Percentiles rank a stretch among this genome's conserved stretches.
Conservation (phyloP, 2,113 vertebrate species). For the Oreocharis arfaki region DNA sequence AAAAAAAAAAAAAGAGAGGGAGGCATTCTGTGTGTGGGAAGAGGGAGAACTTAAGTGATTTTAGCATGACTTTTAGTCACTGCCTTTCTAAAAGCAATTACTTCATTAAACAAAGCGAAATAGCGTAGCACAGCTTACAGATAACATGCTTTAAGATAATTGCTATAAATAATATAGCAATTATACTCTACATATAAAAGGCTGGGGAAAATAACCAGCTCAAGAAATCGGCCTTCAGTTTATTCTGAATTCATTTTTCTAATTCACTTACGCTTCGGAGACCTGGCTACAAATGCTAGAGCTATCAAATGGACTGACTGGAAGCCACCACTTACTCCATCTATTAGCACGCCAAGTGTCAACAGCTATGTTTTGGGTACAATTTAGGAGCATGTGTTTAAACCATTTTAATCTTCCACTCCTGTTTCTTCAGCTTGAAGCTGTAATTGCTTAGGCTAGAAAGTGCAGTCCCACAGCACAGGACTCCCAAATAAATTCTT, state of each 20-base stretch:
- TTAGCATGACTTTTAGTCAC: conserved; percentile 10
- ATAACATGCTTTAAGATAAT: conserved; percentile 56
- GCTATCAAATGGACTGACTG: background rate
- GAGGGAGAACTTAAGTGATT: conserved; percentile 4
- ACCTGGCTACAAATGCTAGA: background rate
- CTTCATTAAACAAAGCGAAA: conserved; percentile 41
- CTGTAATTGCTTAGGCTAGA: conserved; percentile 66
- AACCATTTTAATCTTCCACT: conserved; percentile 65
- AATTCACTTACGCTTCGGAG: conserved; percentile 25
- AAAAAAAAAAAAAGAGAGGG: background rate
- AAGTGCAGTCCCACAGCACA: conserved; percentile 54
- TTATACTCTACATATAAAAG: conserved; percentile 18
- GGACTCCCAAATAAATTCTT: conserved; percentile 68
- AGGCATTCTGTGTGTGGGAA: background rate
- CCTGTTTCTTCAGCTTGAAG: conserved; percentile 56
- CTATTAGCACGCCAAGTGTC: conserved; percentile 44
- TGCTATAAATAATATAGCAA: conserved; percentile 53
- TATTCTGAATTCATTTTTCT: background rate
- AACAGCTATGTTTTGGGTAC: conserved; percentile 59
- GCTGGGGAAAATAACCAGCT: background rate
- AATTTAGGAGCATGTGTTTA: conserved; percentile 63
- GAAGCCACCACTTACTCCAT: conserved; percentile 39
- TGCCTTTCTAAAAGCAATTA: conserved; percentile 36
- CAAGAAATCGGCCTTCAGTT: background rate
- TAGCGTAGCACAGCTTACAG: conserved; percentile 29